A percentile compares a stretch with the other conserved stretches of the same genome.
These are phyloP conservation scores for Gymnothorax reevesii DNA, from an alignment of 2,797 vertebrate genomes.

Conservation along the genomic window DNA sequence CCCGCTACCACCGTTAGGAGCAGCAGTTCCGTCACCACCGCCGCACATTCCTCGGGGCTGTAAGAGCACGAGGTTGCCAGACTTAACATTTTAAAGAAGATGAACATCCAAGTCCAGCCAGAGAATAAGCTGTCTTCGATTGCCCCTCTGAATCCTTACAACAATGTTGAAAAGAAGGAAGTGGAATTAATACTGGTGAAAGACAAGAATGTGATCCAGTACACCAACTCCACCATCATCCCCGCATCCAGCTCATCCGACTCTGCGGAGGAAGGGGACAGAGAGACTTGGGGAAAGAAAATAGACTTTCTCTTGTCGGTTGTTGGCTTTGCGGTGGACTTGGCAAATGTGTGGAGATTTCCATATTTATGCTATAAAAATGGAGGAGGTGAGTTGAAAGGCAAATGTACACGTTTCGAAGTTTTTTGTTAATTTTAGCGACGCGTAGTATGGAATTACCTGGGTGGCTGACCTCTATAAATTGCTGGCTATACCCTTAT, in stretches of 20 bases:
- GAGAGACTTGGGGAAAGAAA: conserved; percentile 98
- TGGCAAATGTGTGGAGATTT: conserved; percentile 98
- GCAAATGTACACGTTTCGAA: not conserved
- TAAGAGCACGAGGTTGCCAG: conserved; percentile 60
- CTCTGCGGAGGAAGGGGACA: conserved; percentile 53
- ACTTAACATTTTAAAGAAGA: conserved; percentile 62
- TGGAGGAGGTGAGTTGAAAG: conserved; percentile 88
- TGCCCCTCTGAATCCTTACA: conserved; percentile 75
- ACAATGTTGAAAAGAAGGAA: conserved; percentile 77
- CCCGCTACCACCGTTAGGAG: conserved; percentile 36
- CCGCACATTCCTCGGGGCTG: conserved; percentile 58
- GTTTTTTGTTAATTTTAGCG: not conserved
- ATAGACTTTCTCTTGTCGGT: conserved; percentile 97
- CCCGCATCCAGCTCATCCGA: conserved; percentile 53
- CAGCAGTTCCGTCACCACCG: conserved; percentile 46
- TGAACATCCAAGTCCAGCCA: conserved; percentile 87
- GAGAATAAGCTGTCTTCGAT: conserved; percentile 85
- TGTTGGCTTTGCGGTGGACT: conserved; percentile 95
- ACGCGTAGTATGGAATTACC: not conserved
- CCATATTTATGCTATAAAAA: conserved; percentile 99
- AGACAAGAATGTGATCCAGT: conserved; percentile 94
- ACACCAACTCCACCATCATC: conserved; percentile 80
- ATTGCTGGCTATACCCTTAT: not conserved
- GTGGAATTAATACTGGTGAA: conserved; percentile 91
- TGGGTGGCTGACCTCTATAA: not conserved